A percentile compares a stretch with the other conserved stretches of the same genome.
Conservation (phyloP, 2,113 vertebrate species). For the Phyllostomus discolor region DNA sequence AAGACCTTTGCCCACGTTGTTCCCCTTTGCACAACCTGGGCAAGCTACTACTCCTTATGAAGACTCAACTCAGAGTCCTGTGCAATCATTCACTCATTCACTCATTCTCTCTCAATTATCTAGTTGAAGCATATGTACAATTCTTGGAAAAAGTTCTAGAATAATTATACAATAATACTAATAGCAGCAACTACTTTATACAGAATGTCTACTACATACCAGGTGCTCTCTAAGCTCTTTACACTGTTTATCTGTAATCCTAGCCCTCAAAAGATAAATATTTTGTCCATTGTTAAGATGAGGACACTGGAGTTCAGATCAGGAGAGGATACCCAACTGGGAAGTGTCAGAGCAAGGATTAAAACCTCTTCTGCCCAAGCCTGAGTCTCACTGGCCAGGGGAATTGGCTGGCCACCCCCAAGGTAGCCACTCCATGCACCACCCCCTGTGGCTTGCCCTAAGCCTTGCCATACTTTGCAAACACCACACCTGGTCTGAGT, state of each 20-base stretch:
- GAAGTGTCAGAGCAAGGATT: not conserved
- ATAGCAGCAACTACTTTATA: not conserved
- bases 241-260: not conserved
- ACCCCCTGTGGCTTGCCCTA: too few relatives aligned
- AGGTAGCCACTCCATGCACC: too few relatives aligned
- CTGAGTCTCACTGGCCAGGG: not conserved
- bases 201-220: rapidly evolving
- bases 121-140: not conserved
- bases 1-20: not conserved
- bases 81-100: not conserved
- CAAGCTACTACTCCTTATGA: not conserved
- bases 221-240: not conserved
- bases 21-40: not conserved
- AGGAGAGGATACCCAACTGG: not conserved
- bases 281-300: not conserved
- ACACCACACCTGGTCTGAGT: not conserved
- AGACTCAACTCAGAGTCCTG: not conserved
- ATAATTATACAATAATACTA: not conserved
- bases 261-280: not conserved
- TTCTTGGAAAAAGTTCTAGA: not conserved
- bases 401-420: rapidly evolving
- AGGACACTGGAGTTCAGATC: not conserved
- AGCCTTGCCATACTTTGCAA: not conserved
- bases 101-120: not conserved
- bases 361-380: not conserved